Percentiles rank a stretch among this genome's conserved stretches.
phyloP scores from a whole-genome alignment of 1,140 invertebrate species.

The Hylyphantes graminicola region DNA sequence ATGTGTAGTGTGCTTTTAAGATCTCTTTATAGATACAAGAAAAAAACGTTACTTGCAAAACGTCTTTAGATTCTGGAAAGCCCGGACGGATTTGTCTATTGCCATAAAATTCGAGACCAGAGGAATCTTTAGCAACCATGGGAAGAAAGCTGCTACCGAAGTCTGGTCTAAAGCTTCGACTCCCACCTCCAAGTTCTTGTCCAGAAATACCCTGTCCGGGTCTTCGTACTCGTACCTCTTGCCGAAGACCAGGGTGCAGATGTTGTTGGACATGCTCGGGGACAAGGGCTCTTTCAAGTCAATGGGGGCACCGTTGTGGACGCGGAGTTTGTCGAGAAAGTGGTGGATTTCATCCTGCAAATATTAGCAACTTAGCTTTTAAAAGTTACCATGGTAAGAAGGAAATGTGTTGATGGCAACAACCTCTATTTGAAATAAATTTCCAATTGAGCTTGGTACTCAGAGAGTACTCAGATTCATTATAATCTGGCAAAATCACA shows the following conservation, averaged over 20 bases:
- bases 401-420: no score
- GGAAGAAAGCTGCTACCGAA: conserved; percentile 22
- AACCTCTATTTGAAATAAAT: conserved; percentile 11
- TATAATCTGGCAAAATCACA: no score
- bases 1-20: no score
- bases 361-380: conserved; percentile 35
- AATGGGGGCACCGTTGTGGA: neutral
- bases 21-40: no score
- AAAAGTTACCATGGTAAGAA: no score
- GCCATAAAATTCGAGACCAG: no score
- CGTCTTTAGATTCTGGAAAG: no score
- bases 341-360: conserved; percentile 47
- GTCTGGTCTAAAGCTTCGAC: neutral
- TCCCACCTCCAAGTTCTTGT: conserved; percentile 75
- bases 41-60: no score
- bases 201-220: conserved; percentile 75
- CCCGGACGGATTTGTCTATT: no score
- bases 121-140: conserved; percentile 1
- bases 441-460: no score
- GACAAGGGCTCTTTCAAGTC: conserved; percentile 32
- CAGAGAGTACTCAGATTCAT: no score
- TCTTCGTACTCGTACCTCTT: conserved; percentile 72
- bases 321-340: neutral
- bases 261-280: conserved; percentile 73
- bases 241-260: conserved; percentile 89